Percentiles rank a stretch among this genome's conserved stretches.
These are phyloP conservation scores for Nannobrachium achirus DNA, from an alignment of 2,113 vertebrate genomes.

Conservation along the genomic window DNA sequence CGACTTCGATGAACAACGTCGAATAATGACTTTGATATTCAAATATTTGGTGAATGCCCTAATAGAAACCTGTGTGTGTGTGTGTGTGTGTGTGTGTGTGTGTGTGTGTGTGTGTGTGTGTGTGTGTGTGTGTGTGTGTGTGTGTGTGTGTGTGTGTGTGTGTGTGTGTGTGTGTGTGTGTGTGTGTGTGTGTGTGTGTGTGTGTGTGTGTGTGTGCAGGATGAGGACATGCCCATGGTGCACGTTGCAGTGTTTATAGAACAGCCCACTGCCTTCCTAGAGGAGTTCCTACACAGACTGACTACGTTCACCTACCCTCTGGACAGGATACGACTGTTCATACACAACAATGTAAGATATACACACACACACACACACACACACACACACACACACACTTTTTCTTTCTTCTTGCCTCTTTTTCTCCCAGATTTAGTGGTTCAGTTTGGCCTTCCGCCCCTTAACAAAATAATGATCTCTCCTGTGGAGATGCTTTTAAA, in stretches of 20 bases:
- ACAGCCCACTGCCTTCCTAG: constrained; percentile 81
- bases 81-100: constrained; percentile 5
- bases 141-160: constrained; percentile 5
- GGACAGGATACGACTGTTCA: constrained; percentile 72
- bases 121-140: neutral
- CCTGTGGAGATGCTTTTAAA: no score
- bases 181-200: constrained; percentile 1
- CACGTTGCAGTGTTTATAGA: constrained; percentile 81
- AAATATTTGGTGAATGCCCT: neutral
- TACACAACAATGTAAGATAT: constrained; percentile 80
- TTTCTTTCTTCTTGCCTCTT: neutral
- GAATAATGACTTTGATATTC: no score
- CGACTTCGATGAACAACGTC: no score
- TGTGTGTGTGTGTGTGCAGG: constrained; percentile 47
- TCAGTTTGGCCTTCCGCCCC: neutral
- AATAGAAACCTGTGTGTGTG: neutral
- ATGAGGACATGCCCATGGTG: constrained; percentile 73
- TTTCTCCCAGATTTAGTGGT: neutral
- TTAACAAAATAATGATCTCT: no score
- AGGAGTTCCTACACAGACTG: constrained; percentile 80
- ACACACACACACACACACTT: neutral
- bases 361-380: constrained; percentile 5
- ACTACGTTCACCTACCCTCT: constrained; percentile 77
- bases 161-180: constrained; percentile 3
- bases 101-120: neutral